phyloP scores from a whole-genome alignment of 2,113 vertebrate species.

The Sitta europaea region DNA sequence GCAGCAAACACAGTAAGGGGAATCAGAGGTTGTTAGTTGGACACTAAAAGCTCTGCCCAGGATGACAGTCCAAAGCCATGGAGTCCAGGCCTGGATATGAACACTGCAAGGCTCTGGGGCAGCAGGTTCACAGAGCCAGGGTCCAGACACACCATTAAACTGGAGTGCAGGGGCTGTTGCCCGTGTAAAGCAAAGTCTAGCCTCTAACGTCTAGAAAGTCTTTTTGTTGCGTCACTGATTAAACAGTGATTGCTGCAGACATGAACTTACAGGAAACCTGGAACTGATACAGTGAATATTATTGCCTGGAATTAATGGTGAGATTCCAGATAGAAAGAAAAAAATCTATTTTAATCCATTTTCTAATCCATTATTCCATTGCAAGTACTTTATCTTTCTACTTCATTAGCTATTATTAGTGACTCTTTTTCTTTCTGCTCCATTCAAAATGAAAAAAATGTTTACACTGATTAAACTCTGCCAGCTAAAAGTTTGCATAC shows the following conservation, averaged over 20 bases:
- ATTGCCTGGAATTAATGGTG: not conserved
- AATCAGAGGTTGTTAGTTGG: not conserved
- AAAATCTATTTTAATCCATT: not conserved
- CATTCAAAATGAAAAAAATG: conserved; percentile 42
- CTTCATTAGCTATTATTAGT: conserved; percentile 18
- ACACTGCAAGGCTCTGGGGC: not conserved
- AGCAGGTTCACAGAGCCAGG: not conserved
- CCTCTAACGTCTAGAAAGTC: not conserved
- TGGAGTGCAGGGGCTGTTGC: not conserved
- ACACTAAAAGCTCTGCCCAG: not conserved
- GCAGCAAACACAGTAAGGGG: not conserved
- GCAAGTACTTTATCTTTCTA: conserved; percentile 22
- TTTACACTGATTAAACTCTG: conserved; percentile 44
- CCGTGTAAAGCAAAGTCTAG: not conserved
- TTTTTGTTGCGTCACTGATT: not conserved
- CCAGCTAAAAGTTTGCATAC: not conserved
- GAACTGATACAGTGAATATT: not conserved
- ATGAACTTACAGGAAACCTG: not conserved
- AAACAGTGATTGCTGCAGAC: not conserved
- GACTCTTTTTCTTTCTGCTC: conserved; percentile 1
- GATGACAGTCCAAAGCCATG: not conserved
- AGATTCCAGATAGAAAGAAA: not conserved
- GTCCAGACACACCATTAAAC: not conserved
- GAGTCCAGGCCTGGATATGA: not conserved
- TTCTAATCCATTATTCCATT: not conserved